Base-by-base conservation (phyloP, 1,140 invertebrate species). In the Drosophila pruinosa region DNA sequence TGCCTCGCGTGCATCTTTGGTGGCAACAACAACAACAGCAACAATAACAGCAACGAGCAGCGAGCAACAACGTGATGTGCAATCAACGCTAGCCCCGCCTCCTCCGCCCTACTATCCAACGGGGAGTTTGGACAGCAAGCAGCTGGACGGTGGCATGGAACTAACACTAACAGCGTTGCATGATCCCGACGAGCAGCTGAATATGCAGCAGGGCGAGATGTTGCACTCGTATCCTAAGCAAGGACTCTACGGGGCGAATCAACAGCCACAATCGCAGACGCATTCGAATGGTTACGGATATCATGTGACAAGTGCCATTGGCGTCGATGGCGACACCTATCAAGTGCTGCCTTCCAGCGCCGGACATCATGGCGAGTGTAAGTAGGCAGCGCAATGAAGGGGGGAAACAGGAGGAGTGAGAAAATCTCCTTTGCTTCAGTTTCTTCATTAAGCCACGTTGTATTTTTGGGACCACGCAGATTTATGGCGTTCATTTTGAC, bases 291-390 rank as follows among this genome's bases (percentile, higher is more conserved):
- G 89, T 47, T 90, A 90, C 71, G 89, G 89, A 70, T 90, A 90
- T 88, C 89, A 90, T 80, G 85, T 90, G 89, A 89, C 89, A 90
- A 90, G 85, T 88, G 85, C 78, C 71, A 89, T 90, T 65, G 89
- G 89, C 71, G 70, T 79, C 64, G 89, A 89, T 72, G 53, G 89
- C 63, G 89, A 90, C 70, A 90, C 78, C 89, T 90, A 90, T 86
- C 89, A 90, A 90, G 89, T 90, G 78, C 72, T 90, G 81, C 89
- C 89, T 39, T 74, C 89, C 75, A 79, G 50, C 45, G 79, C 72
- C 34, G 75, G 72, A 68, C 75, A 80, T 47, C 79, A 67, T 77
- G 82, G 75, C 72, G 82, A 88, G 82, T 88, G 82, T 88, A 75
- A 88, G 82, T 88, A 88, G 54, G 31, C 58, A 47, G 56, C 41